phyloP scores from a whole-genome alignment of 2,797 vertebrate species.

The Acanthis flammea region DNA sequence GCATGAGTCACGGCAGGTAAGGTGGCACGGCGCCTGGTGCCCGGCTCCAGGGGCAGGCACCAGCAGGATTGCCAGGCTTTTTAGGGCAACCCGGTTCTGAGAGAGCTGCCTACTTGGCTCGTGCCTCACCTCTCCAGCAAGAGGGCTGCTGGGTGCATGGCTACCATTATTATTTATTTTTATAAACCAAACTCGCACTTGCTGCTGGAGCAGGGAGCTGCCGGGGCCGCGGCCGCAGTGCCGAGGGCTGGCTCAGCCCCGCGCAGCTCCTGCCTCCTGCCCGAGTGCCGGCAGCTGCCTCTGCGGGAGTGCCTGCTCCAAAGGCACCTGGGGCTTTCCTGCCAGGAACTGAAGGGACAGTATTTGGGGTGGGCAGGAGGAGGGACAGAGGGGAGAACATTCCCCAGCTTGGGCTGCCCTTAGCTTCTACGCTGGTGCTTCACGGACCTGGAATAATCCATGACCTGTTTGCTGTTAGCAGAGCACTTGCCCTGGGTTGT shows the following conservation, averaged over 20 bases:
- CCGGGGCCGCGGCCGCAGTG: accelerated
- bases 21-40: neutral
- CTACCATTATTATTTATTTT: neutral
- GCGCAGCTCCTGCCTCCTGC: neutral
- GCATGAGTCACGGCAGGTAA: neutral
- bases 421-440: neutral
- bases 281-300: neutral
- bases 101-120: neutral
- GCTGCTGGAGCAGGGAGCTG: neutral
- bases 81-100: neutral
- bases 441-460: neutral
- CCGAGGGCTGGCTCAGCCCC: neutral
- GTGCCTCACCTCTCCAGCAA: neutral
- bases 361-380: neutral
- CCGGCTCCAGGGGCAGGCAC: neutral
- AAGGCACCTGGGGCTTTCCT: neutral
- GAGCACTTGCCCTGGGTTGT: neutral
- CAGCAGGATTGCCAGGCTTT: neutral
- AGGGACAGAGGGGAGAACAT: no score
- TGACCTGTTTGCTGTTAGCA: neutral
- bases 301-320: neutral
- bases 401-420: accelerated
- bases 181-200: neutral
- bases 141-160: neutral
- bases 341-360: neutral